Evolutionary conservation across 1,140 invertebrate species (phyloP).

Genomic region (Aphidius gifuensis): DNA sequence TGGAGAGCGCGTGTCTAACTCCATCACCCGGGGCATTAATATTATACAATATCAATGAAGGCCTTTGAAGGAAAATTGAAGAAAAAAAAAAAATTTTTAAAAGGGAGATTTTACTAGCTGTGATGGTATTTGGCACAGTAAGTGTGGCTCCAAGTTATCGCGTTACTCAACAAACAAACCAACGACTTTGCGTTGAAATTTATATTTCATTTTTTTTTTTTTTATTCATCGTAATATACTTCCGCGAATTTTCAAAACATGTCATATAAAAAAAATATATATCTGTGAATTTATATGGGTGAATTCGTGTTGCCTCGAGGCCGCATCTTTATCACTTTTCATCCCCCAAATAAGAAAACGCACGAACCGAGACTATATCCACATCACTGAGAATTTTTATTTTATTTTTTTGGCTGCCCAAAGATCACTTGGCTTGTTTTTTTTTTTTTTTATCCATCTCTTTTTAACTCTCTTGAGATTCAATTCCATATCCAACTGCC

Average conservation of each 20-base stretch:
- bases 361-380: too few species aligned
- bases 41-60: constrained; percentile 54
- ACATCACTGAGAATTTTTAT: too few species aligned
- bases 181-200: constrained; percentile 1
- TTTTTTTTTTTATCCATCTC: neutral
- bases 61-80: constrained; percentile 32
- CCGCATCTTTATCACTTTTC: constrained; percentile 30
- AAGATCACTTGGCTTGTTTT: neutral
- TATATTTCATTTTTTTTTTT: too few species aligned
- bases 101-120: constrained; percentile 8
- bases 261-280: neutral
- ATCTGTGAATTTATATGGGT: neutral
- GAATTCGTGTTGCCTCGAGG: neutral
- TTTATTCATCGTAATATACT: too few species aligned
- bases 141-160: constrained; percentile 42
- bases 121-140: constrained; percentile 29
- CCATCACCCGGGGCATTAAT: constrained; percentile 52
- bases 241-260: neutral
- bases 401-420: neutral
- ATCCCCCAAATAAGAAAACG: constrained; percentile 16
- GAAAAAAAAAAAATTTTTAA: constrained; percentile 13
- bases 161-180: constrained; percentile 52
- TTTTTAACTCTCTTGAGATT: constrained; percentile 13
- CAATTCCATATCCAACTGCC: constrained; percentile 14
- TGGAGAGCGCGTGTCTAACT: constrained; percentile 40